Evolutionary conservation across 1,140 invertebrate species (phyloP).

Genomic region (Ceratosolen solmsi): DNA sequence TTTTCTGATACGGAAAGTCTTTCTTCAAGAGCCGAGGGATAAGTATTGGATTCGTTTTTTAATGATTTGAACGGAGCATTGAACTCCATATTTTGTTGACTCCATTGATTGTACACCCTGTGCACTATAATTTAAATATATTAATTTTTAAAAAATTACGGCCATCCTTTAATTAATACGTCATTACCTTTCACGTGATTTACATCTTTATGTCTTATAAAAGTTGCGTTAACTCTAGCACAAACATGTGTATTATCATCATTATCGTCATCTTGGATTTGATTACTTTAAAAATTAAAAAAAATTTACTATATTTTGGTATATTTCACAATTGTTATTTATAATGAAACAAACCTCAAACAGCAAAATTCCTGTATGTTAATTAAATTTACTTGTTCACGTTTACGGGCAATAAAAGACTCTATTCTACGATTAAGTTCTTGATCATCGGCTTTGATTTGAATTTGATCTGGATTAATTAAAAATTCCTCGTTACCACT

Average conservation of each 20-base stretch:
- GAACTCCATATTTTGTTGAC: slow-evolving; percentile 75
- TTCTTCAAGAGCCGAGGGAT: slow-evolving; percentile 73
- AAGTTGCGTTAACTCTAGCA: slow-evolving; percentile 79
- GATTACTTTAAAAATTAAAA: slow-evolving; percentile 56
- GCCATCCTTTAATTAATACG: background rate
- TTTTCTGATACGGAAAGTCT: slow-evolving; percentile 76
- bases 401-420: slow-evolving; percentile 76
- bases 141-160: background rate
- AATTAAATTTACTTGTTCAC: slow-evolving; percentile 77
- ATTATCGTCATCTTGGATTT: slow-evolving; percentile 59
- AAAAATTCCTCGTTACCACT: slow-evolving; percentile 52
- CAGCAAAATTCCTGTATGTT: slow-evolving; percentile 80
- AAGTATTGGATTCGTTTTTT: slow-evolving; percentile 57
- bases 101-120: slow-evolving; percentile 76
- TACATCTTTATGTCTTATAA: slow-evolving; percentile 79
- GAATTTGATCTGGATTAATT: slow-evolving; percentile 73
- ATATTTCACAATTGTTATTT: slow-evolving; percentile 6
- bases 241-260: slow-evolving; percentile 77
- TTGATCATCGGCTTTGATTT: slow-evolving; percentile 76
- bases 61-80: slow-evolving; percentile 55
- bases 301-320: slow-evolving; percentile 27
- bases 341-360: slow-evolving; percentile 22
- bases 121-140: slow-evolving; percentile 71
- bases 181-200: slow-evolving; percentile 80
- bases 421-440: slow-evolving; percentile 77